Base-by-base conservation (phyloP, 2,888 invertebrate genomes). In the Apoda limacodes region DNA sequence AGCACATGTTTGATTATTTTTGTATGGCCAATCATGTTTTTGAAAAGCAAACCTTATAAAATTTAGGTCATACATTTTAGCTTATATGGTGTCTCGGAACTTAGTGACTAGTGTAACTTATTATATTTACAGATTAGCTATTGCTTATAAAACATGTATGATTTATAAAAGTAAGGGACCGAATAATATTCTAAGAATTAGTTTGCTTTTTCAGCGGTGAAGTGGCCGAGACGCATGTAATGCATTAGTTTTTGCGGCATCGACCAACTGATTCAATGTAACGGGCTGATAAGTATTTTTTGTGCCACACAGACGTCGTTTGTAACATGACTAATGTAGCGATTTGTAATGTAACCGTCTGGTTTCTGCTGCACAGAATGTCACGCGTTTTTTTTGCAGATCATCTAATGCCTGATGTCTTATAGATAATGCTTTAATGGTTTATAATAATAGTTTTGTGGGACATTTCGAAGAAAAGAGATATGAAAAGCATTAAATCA, bases 111-210 rank as follows among this genome's bases (percentile, higher is more conserved):
- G 60, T 52, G 52, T 50, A 47, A 56, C 71, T 67, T 69, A 76
- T 78, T 78, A 75, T 66, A 76, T 76, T 78, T 68, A 74, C 75
- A 76, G 66, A 76, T 76, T 57, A 68, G 70, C 68, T 70, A 72
- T 76, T 74, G 75, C 76, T 72, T 65, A 57, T 63, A 62, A 68
- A 63, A 69, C 64, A 76, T 75, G 70, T 67, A 71, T 76, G 69
- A 75, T 75, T 69, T 74, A 78, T 75, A 64, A 61, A 68, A 64
- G 54, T 62, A 52, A 56, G 60, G 60, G 60, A 55, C 46, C 55
- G 57, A 60, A 61, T 58, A 59, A 57, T 55, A 54, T 47, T 34
- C 44, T 48, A 54, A 54, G 54, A 43, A 52, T 46, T 52, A 51
- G 55, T 50, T 60, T 43, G 39, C 34, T 60, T 71, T 67, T 63